These are phyloP conservation scores for Caenorhabditis plicata DNA, from an alignment of 2,888 invertebrate genomes.

Conservation along the genomic window DNA sequence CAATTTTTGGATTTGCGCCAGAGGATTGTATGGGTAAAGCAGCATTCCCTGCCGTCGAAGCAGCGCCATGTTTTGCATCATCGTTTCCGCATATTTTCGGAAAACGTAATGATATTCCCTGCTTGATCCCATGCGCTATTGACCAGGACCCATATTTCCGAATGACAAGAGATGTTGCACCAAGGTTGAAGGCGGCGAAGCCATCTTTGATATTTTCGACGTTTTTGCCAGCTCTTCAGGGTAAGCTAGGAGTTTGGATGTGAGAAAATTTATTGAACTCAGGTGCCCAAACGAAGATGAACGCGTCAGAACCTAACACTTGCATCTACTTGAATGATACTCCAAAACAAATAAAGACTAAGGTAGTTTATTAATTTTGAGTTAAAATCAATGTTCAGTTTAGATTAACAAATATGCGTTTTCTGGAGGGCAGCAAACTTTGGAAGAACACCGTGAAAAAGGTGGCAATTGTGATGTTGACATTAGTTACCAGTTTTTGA, in stretches of 20 bases:
- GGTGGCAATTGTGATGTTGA: constrained; percentile 97
- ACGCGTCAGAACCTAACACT: constrained; percentile 88
- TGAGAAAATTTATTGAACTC: not conserved
- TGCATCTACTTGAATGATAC: constrained; percentile 94
- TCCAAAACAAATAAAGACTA: constrained; percentile 90
- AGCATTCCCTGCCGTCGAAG: constrained; percentile 91
- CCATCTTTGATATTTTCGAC: constrained; percentile 80
- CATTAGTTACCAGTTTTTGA: constrained; percentile 88
- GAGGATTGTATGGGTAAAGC: constrained; percentile 89
- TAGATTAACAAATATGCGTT: constrained; percentile 91
- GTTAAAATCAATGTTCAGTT: not conserved
- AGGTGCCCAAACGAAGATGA: constrained; percentile 97
- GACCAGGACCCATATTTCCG: constrained; percentile 97
- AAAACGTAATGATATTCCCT: constrained; percentile 76
- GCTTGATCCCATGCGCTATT: constrained; percentile 94
- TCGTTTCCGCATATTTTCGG: constrained; percentile 67
- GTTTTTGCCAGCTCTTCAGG: constrained; percentile 88
- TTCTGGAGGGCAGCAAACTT: constrained; percentile 88
- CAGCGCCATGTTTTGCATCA: constrained; percentile 76
- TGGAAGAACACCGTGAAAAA: constrained; percentile 81
- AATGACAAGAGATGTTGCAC: constrained; percentile 97
- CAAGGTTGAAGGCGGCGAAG: constrained; percentile 82
- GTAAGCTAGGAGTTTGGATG: not conserved
- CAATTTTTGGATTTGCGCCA: constrained; percentile 95
- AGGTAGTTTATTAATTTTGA: constrained; percentile 71